phyloP scores from a whole-genome alignment of 2,797 vertebrate species.

The Remorina albescens region DNA sequence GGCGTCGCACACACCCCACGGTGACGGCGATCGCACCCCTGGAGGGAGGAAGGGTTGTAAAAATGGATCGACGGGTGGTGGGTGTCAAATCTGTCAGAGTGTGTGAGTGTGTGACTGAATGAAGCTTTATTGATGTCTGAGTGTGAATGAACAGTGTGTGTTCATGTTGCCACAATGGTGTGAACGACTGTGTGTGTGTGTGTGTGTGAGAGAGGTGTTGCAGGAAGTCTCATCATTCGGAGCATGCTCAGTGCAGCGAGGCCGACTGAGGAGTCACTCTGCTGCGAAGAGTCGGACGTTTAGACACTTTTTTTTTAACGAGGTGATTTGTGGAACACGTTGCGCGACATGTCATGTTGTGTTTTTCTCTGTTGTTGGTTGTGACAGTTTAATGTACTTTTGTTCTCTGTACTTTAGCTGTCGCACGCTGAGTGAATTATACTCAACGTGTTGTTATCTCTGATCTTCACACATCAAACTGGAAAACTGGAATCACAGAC shows the following conservation, averaged over 20 bases:
- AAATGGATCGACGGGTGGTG: conserved; percentile 59
- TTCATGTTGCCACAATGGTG: conserved; percentile 31
- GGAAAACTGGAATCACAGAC: too few relatives aligned
- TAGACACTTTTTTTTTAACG: conserved; percentile 13
- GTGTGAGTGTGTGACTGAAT: conserved; percentile 28
- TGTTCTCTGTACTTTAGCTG: too few relatives aligned
- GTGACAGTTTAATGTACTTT: too few relatives aligned
- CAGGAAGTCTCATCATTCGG: conserved; percentile 19
- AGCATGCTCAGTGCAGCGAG: conserved; percentile 17
- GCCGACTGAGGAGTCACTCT: conserved; percentile 9
- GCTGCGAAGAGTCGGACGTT: conserved; percentile 37
- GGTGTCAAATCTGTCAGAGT: conserved; percentile 70
- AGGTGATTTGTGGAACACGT: conserved; percentile 27
- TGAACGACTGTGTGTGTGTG: conserved; percentile 44
- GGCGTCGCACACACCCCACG: conserved; percentile 55
- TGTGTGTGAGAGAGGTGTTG: conserved; percentile 39
- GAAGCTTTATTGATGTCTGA: conserved; percentile 13
- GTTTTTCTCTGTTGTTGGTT: background rate
- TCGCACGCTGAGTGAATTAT: too few relatives aligned
- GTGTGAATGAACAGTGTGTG: conserved; percentile 48
- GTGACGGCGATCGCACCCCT: conserved; percentile 68
- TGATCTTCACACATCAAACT: too few relatives aligned
- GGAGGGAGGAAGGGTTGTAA: conserved; percentile 55
- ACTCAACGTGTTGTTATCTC: too few relatives aligned
- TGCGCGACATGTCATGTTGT: background rate